phyloP scores from a whole-genome alignment of 2,113 vertebrate species.

The Chiloscyllium plagiosum region DNA sequence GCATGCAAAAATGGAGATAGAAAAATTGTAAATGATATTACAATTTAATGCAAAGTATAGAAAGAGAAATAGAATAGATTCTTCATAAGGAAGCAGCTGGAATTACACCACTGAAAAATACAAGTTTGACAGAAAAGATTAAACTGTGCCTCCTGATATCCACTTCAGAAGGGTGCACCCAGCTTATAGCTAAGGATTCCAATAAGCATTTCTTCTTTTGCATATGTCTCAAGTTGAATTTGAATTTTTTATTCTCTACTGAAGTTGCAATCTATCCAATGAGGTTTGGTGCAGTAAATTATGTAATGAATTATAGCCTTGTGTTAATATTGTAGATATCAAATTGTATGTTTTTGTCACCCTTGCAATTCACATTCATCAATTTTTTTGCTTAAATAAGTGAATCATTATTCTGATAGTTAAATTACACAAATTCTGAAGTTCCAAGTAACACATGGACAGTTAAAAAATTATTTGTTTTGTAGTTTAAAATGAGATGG shows the following conservation, averaged over 20 bases:
- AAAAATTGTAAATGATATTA: no score
- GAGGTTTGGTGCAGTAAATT: neutral
- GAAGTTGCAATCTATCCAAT: neutral
- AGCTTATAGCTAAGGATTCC: neutral
- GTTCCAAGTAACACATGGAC: neutral
- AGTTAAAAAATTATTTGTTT: neutral
- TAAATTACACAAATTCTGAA: neutral
- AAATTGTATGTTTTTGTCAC: neutral
- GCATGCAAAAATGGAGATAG: no score
- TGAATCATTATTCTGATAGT: neutral
- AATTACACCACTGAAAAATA: no score
- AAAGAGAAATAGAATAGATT: no score
- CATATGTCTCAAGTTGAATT: neutral
- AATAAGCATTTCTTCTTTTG: neutral
- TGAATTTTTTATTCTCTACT: neutral
- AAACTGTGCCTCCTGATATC: no score
- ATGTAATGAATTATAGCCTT: neutral
- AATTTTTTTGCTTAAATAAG: no score
- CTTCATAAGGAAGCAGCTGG: no score
- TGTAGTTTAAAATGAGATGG: neutral
- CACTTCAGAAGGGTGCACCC: no score
- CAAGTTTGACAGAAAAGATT: no score
- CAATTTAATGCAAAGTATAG: no score
- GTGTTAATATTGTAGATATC: neutral
- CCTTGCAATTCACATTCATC: neutral